Percentiles rank a stretch among this genome's conserved stretches.
Evolutionary conservation across 2,797 vertebrate genomes (phyloP).

Genomic region (Podarcis lilfordi): DNA sequence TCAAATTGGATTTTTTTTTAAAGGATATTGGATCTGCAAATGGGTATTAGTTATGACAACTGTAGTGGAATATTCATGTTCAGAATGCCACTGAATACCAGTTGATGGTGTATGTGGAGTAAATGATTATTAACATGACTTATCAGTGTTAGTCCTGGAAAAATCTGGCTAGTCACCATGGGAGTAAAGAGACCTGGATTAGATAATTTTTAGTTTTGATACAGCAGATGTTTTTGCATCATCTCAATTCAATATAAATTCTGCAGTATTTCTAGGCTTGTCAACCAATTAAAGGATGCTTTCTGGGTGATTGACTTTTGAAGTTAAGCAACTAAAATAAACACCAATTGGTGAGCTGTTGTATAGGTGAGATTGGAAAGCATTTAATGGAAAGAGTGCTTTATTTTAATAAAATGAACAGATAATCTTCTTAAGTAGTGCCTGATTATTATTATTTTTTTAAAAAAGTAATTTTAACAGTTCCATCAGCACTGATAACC

Average conservation of each 20-base stretch:
- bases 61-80: background rate
- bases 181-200: background rate
- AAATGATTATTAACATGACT: background rate
- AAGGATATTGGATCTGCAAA: background rate
- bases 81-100: background rate
- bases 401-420: background rate
- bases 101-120: background rate
- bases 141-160: background rate
- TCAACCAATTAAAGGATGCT: background rate
- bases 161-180: background rate
- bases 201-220: background rate
- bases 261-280: background rate
- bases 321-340: constrained; percentile 4
- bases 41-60: background rate
- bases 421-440: background rate
- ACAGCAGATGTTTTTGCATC: background rate
- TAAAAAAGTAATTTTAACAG: constrained; percentile 13
- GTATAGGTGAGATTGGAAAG: background rate
- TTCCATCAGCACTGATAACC: background rate
- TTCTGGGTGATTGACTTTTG: background rate
- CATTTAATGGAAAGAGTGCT: background rate
- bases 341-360: background rate
- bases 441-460: background rate
- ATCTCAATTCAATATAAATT: background rate
- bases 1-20: background rate